Evolutionary conservation across 1,140 invertebrate species (phyloP).

Genomic region (Lethrus apterus): DNA sequence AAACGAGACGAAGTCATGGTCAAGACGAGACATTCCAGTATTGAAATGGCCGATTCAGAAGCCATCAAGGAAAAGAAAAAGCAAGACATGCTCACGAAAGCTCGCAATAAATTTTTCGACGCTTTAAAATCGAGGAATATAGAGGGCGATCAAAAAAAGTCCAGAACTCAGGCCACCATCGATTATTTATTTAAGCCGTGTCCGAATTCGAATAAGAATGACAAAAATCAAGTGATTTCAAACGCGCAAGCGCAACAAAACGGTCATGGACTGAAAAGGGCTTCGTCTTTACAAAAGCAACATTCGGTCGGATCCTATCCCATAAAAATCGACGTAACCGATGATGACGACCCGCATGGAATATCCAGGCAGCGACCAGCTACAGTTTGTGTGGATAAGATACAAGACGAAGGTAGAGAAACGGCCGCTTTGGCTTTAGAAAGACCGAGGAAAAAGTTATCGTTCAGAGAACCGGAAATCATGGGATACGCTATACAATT

Average conservation of each 20-base stretch:
- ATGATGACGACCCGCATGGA: constrained; percentile 32
- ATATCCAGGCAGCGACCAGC: constrained; percentile 41
- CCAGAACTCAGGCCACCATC: constrained; percentile 35
- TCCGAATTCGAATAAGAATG: constrained; percentile 23
- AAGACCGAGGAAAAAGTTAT: constrained; percentile 73
- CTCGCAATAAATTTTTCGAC: constrained; percentile 35
- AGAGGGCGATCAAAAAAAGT: constrained; percentile 26
- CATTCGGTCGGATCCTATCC: constrained; percentile 36
- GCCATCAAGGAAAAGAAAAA: constrained; percentile 30
- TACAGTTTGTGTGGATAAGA: constrained; percentile 40
- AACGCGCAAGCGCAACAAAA: constrained; percentile 7
- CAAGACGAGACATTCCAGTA: constrained; percentile 34
- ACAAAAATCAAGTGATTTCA: constrained; percentile 9
- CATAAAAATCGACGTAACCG: constrained; percentile 35
- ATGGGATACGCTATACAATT: constrained; percentile 32
- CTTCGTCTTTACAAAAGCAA: constrained; percentile 32
- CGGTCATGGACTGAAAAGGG: constrained; percentile 5
- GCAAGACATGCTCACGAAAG: constrained; percentile 35
- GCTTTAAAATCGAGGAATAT: constrained; percentile 25
- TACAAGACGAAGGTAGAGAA: constrained; percentile 38
- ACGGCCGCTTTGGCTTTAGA: constrained; percentile 46
- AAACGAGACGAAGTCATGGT: constrained; percentile 24
- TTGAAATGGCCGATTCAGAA: constrained; percentile 35
- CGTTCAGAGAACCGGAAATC: constrained; percentile 78
- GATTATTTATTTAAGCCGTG: constrained; percentile 36